These are phyloP conservation scores for Takifugu rubripes DNA, from an alignment of 2,797 vertebrate genomes.

Conservation along the genomic window DNA sequence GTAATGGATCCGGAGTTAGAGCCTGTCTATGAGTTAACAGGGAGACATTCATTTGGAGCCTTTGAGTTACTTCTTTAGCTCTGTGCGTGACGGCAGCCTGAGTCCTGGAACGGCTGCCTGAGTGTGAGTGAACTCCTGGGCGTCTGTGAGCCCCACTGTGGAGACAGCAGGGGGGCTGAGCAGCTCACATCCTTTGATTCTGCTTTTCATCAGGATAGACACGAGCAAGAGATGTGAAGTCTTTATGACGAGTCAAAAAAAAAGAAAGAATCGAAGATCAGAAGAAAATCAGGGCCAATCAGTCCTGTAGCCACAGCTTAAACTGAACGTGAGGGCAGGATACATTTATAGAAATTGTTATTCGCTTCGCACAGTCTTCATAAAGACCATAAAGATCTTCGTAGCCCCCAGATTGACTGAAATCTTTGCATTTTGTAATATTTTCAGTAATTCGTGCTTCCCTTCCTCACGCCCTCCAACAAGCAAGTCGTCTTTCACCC, in stretches of 20 bases:
- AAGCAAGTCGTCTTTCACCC: too few species aligned
- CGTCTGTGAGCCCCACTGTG: conserved; percentile 29
- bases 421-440: too few species aligned
- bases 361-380: too few species aligned
- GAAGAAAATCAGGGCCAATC: conserved; percentile 24
- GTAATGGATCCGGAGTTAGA: conserved; percentile 16
- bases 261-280: conserved; percentile 37
- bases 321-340: conserved; percentile 20
- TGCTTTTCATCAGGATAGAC: conserved; percentile 65
- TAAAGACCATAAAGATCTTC: too few species aligned
- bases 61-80: too few species aligned
- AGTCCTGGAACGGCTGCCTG: not conserved
- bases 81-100: too few species aligned
- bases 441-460: too few species aligned
- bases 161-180: conserved; percentile 27
- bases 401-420: too few species aligned
- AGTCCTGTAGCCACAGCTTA: conserved; percentile 27
- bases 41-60: too few species aligned
- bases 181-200: conserved; percentile 60
- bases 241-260: conserved; percentile 42
- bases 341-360: not conserved
- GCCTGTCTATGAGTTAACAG: too few species aligned
- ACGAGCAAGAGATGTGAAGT: conserved; percentile 55
- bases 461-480: too few species aligned
- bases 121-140: not conserved